Evolutionary conservation across 2,113 vertebrate genomes (phyloP), one percentile per base, ranked within the genome.

Genomic region (Scolopax mira): DNA sequence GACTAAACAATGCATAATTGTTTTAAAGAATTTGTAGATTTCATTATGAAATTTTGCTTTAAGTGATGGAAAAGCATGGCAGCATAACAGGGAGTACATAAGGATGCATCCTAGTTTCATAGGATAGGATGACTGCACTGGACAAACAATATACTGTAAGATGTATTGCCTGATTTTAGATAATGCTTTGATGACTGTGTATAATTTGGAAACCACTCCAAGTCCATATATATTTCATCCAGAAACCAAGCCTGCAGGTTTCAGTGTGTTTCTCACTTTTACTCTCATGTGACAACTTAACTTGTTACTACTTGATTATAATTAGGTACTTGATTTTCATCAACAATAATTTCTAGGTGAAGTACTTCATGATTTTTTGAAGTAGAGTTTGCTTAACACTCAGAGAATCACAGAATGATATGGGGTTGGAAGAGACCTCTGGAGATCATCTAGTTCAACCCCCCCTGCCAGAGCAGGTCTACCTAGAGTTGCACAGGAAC

Each of bases 251-350:
- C 62, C 67, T 88, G 42, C 71, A 74, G 60, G 46, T 96, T 96
- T 91, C 60, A 10, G 24, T 80, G 55, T 35, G 52, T 86, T 85
- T 97, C 91, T 88, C 60, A 31, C 80, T 90, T 95, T 90, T 18
- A 72, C 31, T 81, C 31, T 72, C 82, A 92, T 4, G 6, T 96
- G 90, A 94, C 65, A 79, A 35, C 88, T 94, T 95, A 96, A 95
- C 55, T 91, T 96, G 93, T 96, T 94, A 90, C 85, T 95, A 94
- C 95, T 96, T 96, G 93, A 96, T 95, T 96, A 91, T 95, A 96
- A 96, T 96, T 95, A 92, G 85, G 77, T 80, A 91, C 95, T 96
- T 96, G 91, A 96, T 96, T 96, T 96, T 95, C 88, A 94, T 96
- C 88, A 94, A 95, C 88, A 96, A 10, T 90, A 83, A 93, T 96